phyloP scores from a whole-genome alignment of 23 tunicate genomes.

The Trididemnum clinides region DNA sequence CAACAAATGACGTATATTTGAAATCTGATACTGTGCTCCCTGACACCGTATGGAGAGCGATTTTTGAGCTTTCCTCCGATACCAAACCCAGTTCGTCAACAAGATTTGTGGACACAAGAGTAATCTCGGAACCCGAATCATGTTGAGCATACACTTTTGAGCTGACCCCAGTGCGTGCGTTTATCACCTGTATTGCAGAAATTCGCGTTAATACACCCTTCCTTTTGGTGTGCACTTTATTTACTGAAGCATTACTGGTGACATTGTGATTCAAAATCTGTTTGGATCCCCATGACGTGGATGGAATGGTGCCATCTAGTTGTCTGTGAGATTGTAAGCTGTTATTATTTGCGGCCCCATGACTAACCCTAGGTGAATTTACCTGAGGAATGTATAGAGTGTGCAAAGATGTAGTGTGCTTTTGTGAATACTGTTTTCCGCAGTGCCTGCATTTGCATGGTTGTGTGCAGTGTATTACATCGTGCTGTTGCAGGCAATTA shows the following conservation, averaged over 20 bases:
- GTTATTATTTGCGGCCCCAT: too few species aligned
- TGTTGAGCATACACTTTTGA: not conserved
- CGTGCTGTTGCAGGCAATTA: not conserved
- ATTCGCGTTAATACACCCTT: not conserved
- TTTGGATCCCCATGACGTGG: too few species aligned
- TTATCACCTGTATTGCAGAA: not conserved
- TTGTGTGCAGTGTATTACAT: not conserved
- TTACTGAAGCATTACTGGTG: too few species aligned
- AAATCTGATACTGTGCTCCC: too few species aligned
- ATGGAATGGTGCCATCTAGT: too few species aligned
- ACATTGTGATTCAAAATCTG: too few species aligned
- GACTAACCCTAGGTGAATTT: too few species aligned
- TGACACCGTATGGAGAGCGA: not conserved
- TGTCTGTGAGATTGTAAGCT: too few species aligned
- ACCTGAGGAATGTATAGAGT: not conserved
- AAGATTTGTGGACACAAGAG: not conserved
- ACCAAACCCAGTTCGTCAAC: not conserved
- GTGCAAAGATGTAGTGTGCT: slow-evolving; percentile 1
- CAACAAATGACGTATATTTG: too few species aligned
- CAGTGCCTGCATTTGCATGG: not conserved
- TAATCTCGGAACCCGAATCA: not conserved
- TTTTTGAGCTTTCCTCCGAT: not conserved
- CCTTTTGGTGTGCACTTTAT: too few species aligned
- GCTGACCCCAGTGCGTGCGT: not conserved
- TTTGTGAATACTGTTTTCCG: not conserved